Evolutionary conservation across 2,113 vertebrate species (phyloP).

Genomic region (Caranx ignobilis): DNA sequence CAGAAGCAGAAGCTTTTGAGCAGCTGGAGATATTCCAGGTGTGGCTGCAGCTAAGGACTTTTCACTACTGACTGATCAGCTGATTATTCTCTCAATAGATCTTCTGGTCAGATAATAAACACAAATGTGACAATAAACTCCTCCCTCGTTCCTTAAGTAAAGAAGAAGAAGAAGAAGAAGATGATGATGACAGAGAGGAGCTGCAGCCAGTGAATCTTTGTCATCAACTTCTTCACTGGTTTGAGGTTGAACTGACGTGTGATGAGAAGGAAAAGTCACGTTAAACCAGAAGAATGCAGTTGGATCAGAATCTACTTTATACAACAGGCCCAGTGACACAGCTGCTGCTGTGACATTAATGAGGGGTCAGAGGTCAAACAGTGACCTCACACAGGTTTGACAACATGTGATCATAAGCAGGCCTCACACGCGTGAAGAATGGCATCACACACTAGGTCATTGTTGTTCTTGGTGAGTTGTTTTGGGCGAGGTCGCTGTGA

Average conservation of each 20-base stretch:
- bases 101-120: not conserved
- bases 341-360: conserved; percentile 35
- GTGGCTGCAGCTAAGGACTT: not conserved
- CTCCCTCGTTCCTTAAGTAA: no score
- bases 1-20: not conserved
- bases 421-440: conserved; percentile 46
- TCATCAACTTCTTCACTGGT: no score
- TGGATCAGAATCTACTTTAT: not conserved
- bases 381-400: conserved; percentile 62
- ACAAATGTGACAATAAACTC: no score
- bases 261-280: not conserved
- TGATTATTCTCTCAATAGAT: not conserved
- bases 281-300: not conserved
- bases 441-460: conserved; percentile 72
- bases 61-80: not conserved
- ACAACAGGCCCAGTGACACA: conserved; percentile 1
- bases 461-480: conserved; percentile 69
- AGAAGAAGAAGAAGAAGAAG: not conserved
- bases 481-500: conserved; percentile 75
- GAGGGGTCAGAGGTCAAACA: conserved; percentile 42
- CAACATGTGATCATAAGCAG: conserved; percentile 66
- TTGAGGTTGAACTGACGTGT: not conserved
- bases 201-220: not conserved
- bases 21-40: not conserved
- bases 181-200: not conserved